A percentile compares a stretch with the other conserved stretches of the same genome.
These are phyloP conservation scores for Apis cerana DNA, from an alignment of 1,140 invertebrate genomes.

Conservation along the genomic window DNA sequence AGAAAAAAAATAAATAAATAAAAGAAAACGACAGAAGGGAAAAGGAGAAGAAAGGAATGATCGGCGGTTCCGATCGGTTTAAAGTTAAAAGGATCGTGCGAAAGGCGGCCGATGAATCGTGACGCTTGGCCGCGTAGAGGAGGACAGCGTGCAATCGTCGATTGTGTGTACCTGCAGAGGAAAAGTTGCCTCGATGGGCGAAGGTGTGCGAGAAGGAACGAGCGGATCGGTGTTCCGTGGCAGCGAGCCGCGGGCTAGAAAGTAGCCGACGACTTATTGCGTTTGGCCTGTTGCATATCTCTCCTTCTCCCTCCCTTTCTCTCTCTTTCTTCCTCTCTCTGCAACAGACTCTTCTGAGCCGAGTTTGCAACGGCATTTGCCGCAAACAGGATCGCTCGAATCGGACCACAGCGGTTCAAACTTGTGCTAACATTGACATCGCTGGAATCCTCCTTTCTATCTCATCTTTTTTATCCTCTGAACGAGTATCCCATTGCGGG, in stretches of 20 bases:
- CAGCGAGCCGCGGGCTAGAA: constrained; percentile 66
- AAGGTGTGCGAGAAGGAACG: constrained; percentile 35
- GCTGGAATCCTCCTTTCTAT: constrained; percentile 13
- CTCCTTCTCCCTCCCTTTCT: neutral
- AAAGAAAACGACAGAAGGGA: neutral
- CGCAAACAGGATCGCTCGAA: constrained; percentile 50
- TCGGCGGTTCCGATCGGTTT: neutral
- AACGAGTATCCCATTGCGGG: too few species aligned
- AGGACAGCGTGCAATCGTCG: neutral
- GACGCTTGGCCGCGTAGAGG: constrained; percentile 1
- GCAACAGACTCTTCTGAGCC: constrained; percentile 29
- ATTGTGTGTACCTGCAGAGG: neutral
- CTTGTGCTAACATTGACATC: constrained; percentile 28
- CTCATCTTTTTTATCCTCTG: too few species aligned
- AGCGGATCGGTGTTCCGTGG: constrained; percentile 11
- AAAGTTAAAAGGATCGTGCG: neutral
- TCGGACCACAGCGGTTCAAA: constrained; percentile 30
- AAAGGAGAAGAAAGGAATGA: neutral
- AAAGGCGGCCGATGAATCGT: constrained; percentile 25
- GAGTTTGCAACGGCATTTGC: constrained; percentile 57
- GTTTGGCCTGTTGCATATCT: constrained; percentile 46
- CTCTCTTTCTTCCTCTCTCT: neutral
- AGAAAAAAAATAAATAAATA: neutral
- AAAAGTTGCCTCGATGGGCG: neutral
- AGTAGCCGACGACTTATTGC: constrained; percentile 61